Base-by-base conservation (phyloP, 2,113 vertebrate species). In the Lepisosteus oculatus region DNA sequence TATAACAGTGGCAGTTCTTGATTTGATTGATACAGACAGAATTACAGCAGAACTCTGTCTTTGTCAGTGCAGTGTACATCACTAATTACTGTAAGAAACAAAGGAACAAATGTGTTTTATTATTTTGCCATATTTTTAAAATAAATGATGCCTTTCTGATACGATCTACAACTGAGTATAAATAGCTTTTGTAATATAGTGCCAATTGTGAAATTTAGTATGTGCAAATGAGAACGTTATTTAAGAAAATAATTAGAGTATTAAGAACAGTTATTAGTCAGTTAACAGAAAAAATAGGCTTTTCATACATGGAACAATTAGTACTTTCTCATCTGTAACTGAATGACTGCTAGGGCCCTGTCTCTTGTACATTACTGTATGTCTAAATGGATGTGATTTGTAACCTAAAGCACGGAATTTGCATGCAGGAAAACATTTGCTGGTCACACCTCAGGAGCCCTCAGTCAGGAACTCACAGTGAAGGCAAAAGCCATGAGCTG, bases 251-350 rank as follows among this genome's bases (percentile, higher is more conserved):
- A 55, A 45, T 67, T 78, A 75, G 66, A 63, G 59, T 67, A 76
- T 59, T 68, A 76, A 80, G 75, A 62, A 61, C 45, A 79, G 62
- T 76, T 78, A 70, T 68, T 73, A 62, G 66, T 63, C 65, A 51
- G 65, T 73, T 69, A 69, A 43, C 42, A 44, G 67, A 76, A 68
- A 41, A 29, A 69, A 51, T 64, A 15, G 57, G 70, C 61, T 77
- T 77, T 72, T 71, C 73, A 63, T 56, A 61, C 41, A 54, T 62
- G 65, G 72, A 69, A 66, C 51, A 71, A 74, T 78, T 75, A 78
- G 79, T 76, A 75, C 71, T 77, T 83, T 78, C 76, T 83, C 78
- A 71, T 41, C 74, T 66, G 57, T 63, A 73, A 55, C 54, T 17
- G 14, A 67, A 65, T 70, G 62, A 12, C 64, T 57, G 67, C 67